Conservation (phyloP, 2,113 vertebrate species). For the Upupa epops region DNA sequence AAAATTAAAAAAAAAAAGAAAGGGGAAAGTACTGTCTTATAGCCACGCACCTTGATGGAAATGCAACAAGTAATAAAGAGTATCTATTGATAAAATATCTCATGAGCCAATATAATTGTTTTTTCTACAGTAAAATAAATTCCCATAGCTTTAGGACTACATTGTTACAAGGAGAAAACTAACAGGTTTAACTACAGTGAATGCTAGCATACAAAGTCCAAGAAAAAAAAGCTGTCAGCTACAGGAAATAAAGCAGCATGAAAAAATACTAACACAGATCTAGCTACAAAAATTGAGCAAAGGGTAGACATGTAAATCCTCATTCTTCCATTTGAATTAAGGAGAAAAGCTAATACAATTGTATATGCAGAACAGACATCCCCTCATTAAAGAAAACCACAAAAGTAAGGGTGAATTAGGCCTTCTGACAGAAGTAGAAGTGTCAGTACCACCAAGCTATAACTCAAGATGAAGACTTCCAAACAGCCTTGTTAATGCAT, state of each 20-base stretch:
- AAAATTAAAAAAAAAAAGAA: background rate
- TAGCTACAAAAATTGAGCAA: background rate
- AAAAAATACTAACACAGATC: background rate
- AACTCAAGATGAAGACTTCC: background rate
- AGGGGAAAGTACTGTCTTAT: background rate
- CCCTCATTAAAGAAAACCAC: background rate
- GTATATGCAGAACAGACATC: background rate
- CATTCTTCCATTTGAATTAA: background rate
- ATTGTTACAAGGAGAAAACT: background rate
- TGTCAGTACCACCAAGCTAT: background rate
- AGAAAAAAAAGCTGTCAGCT: conserved; percentile 6
- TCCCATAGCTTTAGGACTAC: background rate
- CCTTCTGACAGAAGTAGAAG: background rate
- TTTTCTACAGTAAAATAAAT: background rate
- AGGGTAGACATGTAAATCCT: background rate
- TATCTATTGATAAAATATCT: background rate
- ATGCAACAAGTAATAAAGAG: background rate
- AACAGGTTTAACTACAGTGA: background rate
- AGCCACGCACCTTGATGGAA: background rate
- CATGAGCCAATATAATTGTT: background rate
- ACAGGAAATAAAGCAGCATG: background rate
- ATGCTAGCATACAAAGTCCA: background rate
- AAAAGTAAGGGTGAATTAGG: background rate
- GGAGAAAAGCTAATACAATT: background rate
- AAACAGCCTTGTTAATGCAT: background rate